These are phyloP conservation scores for Heliothis virescens DNA, from an alignment of 1,140 invertebrate genomes.

Conservation along the genomic window DNA sequence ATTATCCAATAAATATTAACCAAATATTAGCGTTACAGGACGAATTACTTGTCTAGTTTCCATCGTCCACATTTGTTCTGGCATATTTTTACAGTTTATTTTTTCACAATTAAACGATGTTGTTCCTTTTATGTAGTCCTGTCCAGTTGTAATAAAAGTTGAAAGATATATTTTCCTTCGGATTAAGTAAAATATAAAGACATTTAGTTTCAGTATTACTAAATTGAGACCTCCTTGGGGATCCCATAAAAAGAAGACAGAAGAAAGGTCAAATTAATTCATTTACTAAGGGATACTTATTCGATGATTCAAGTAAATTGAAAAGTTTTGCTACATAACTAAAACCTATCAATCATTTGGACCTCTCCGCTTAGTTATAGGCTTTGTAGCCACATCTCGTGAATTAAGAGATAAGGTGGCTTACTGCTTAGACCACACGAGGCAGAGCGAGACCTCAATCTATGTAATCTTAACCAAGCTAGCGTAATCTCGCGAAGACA, in stretches of 20 bases:
- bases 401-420: slow-evolving; percentile 6
- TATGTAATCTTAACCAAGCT: neutral
- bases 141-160: too few relatives aligned
- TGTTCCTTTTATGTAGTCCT: too few relatives aligned
- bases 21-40: neutral
- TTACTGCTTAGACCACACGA: slow-evolving; percentile 1
- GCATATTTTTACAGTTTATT: too few relatives aligned
- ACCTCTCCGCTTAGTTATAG: neutral
- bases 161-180: too few relatives aligned
- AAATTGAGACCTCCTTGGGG: too few relatives aligned
- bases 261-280: too few relatives aligned
- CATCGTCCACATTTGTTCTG: neutral
- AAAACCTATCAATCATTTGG: slow-evolving; percentile 4
- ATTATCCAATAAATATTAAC: neutral
- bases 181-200: neutral
- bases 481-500: neutral
- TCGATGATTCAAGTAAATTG: slow-evolving; percentile 6
- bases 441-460: neutral
- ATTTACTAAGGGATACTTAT: too few relatives aligned
- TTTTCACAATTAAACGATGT: too few relatives aligned
- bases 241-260: too few relatives aligned
- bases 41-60: neutral
- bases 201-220: too few relatives aligned
- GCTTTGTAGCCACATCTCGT: neutral
- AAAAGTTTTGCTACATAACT: neutral